These are phyloP conservation scores for Drosophila nigromelanica DNA, from an alignment of 1,140 invertebrate species.

Conservation along the genomic window DNA sequence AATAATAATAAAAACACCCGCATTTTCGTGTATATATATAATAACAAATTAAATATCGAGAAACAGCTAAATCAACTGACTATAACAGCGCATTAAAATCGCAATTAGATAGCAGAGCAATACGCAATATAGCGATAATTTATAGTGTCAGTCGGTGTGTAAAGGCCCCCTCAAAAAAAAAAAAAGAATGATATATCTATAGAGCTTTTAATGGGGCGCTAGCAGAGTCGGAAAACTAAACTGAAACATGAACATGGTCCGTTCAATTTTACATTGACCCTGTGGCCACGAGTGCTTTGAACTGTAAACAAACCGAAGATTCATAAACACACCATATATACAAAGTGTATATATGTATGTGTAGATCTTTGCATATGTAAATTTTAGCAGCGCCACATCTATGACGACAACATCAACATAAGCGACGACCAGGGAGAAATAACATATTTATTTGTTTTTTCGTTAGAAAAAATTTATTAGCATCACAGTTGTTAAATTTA, in stretches of 20 bases:
- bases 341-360: slow-evolving; percentile 10
- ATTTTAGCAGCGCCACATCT: slow-evolving; percentile 32
- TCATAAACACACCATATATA: slow-evolving; percentile 14
- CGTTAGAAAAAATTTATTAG: slow-evolving; percentile 66
- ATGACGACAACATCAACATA: slow-evolving; percentile 60
- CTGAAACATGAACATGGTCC: slow-evolving; percentile 50
- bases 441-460: not conserved
- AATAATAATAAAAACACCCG: slow-evolving; percentile 27
- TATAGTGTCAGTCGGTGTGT: slow-evolving; percentile 25
- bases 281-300: slow-evolving; percentile 60
- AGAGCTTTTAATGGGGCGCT: not conserved
- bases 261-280: slow-evolving; percentile 60
- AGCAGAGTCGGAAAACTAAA: slow-evolving; percentile 31
- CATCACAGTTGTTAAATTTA: slow-evolving; percentile 36
- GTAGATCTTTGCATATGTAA: slow-evolving; percentile 22
- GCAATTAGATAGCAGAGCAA: slow-evolving; percentile 32
- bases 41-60: slow-evolving; percentile 22
- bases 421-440: not conserved
- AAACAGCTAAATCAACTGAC: slow-evolving; percentile 33
- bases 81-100: slow-evolving; percentile 25
- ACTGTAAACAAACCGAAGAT: slow-evolving; percentile 48
- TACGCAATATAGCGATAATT: slow-evolving; percentile 23
- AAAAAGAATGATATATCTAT: slow-evolving; percentile 1
- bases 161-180: not conserved
- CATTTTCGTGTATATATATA: slow-evolving; percentile 14